Percentiles rank a stretch among this genome's conserved stretches.
Evolutionary conservation across 2,113 vertebrate species (phyloP).

Genomic region (Pelmatolapia mariae): DNA sequence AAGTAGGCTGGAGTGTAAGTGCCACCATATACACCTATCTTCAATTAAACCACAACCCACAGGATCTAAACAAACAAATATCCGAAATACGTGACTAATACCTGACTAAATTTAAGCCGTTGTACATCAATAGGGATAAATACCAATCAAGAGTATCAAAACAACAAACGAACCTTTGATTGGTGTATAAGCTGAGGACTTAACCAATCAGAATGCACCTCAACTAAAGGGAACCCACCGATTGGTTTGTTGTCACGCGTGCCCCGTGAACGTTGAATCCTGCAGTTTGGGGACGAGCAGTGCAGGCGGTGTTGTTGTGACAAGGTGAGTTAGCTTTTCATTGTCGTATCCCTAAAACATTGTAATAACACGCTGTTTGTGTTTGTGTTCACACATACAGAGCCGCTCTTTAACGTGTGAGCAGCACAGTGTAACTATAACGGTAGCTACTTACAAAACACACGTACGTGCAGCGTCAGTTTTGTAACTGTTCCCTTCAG

Average conservation of each 20-base stretch:
- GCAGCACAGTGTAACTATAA: not conserved
- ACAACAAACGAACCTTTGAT: not conserved
- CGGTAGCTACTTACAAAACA: not conserved
- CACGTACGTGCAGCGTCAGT: not conserved
- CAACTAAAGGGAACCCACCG: rapidly evolving
- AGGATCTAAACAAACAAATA: not conserved
- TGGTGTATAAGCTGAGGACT: not conserved
- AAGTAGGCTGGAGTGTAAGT: not conserved
- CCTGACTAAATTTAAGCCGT: not conserved
- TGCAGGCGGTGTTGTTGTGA: not conserved
- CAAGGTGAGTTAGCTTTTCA: not conserved
- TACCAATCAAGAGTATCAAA: not conserved
- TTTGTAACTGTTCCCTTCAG: conserved; percentile 5
- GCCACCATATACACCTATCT: not conserved
- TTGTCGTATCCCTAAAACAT: not conserved
- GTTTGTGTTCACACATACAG: not conserved
- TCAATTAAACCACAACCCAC: not conserved
- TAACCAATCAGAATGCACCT: not conserved
- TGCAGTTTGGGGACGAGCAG: not conserved
- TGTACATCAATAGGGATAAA: not conserved
- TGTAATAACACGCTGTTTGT: not conserved
- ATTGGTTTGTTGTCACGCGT: not conserved
- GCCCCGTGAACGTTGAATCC: not conserved
- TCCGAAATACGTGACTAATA: not conserved
- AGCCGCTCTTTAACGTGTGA: not conserved